These are phyloP conservation scores for Coleophora flavipennella DNA, from an alignment of 2,888 invertebrate species.

Conservation along the genomic window DNA sequence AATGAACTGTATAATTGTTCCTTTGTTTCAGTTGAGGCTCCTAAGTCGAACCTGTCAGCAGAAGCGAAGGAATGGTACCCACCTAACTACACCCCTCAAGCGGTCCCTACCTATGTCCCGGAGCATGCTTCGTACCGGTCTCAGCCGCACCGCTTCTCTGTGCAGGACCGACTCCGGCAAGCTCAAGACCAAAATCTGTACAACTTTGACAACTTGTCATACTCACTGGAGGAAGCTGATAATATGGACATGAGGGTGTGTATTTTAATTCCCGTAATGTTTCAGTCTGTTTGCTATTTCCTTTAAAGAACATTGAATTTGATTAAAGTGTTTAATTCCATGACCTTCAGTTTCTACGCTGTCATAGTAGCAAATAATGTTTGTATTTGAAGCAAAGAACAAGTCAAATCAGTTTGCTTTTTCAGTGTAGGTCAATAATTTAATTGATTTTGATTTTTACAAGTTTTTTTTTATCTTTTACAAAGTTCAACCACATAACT, in stretches of 20 bases:
- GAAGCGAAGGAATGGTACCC: constrained; percentile 76
- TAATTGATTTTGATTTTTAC: too few relatives aligned
- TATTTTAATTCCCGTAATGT: too few relatives aligned
- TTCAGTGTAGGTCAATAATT: too few relatives aligned
- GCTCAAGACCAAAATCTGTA: constrained; percentile 58
- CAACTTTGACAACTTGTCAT: constrained; percentile 56
- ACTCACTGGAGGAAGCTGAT: constrained; percentile 55
- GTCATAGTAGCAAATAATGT: too few relatives aligned
- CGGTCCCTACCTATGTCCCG: constrained; percentile 33
- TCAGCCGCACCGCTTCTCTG: constrained; percentile 41
- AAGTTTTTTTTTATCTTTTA: too few relatives aligned
- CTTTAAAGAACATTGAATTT: too few relatives aligned
- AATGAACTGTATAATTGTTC: neutral
- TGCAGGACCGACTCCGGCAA: constrained; percentile 61
- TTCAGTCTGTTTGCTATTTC: too few relatives aligned
- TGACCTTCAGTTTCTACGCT: too few relatives aligned
- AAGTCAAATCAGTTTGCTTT: too few relatives aligned
- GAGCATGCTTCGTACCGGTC: constrained; percentile 47
- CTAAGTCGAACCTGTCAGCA: constrained; percentile 65
- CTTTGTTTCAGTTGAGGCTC: constrained; percentile 36
- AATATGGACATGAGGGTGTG: constrained; percentile 54
- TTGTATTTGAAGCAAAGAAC: too few relatives aligned
- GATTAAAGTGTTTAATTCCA: too few relatives aligned
- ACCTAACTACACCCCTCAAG: constrained; percentile 57
- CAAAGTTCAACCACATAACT: too few relatives aligned